Conservation (phyloP, 2,888 invertebrate genomes). For the Spialia ferax region DNA sequence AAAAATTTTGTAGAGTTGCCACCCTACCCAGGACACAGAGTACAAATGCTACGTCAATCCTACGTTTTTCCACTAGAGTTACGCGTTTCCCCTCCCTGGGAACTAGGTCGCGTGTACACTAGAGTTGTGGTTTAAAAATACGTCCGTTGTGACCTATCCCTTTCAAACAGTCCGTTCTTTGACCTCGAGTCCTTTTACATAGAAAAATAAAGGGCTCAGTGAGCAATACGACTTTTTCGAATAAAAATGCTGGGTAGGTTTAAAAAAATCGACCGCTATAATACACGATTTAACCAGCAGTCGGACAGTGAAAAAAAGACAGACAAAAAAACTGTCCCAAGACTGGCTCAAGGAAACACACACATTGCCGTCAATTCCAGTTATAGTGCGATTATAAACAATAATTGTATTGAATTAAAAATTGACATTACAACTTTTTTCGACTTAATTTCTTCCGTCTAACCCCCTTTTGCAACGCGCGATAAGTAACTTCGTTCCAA, state of each 20-base stretch:
- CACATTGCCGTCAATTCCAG: too few species aligned
- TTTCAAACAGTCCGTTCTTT: constrained; percentile 31
- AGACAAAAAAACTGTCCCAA: too few species aligned
- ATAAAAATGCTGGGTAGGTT: neutral
- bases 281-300: too few species aligned
- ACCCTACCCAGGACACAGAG: constrained; percentile 19
- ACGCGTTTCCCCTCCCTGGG: constrained; percentile 31
- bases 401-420: too few species aligned
- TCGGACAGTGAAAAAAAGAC: too few species aligned
- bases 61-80: constrained; percentile 36
- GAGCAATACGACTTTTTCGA: neutral
- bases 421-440: too few species aligned
- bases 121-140: constrained; percentile 35
- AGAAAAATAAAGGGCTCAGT: constrained; percentile 16
- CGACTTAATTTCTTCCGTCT: too few species aligned
- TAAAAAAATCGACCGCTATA: too few species aligned
- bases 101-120: constrained; percentile 36
- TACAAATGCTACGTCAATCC: constrained; percentile 26
- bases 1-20: neutral
- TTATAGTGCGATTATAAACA: too few species aligned
- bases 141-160: constrained; percentile 30
- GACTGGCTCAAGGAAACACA: too few species aligned
- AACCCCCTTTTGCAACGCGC: too few species aligned
- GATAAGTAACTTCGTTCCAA: too few species aligned
- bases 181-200: constrained; percentile 19